These are phyloP conservation scores for Axinella damicornis DNA, from an alignment of 37 sponge, comb jelly and placozoan species.

Conservation along the genomic window DNA sequence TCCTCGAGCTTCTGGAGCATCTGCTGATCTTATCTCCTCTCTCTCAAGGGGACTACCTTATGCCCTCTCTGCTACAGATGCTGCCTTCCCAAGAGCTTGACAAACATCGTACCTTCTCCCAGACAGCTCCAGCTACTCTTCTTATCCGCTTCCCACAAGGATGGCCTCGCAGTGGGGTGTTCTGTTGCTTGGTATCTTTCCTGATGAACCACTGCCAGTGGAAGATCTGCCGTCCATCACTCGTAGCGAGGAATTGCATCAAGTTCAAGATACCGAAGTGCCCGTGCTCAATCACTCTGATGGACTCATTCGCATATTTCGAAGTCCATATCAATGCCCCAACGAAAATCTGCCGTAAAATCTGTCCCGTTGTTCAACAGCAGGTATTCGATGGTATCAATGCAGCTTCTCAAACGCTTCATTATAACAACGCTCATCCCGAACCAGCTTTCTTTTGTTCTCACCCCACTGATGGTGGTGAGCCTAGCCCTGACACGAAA, in stretches of 20 bases:
- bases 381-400: neutral
- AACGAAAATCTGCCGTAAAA: neutral
- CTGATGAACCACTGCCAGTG: neutral
- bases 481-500: neutral
- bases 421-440: neutral
- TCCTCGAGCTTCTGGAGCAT: neutral
- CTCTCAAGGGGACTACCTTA: neutral
- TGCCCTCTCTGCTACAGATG: constrained; percentile 3
- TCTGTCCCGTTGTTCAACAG: neutral
- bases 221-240: neutral
- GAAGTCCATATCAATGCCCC: neutral
- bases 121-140: neutral
- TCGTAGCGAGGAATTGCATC: neutral
- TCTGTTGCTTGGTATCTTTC: neutral
- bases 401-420: neutral
- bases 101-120: too few species aligned
- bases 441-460: neutral
- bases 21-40: neutral
- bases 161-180: neutral
- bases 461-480: neutral
- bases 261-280: neutral
- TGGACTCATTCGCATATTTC: neutral
- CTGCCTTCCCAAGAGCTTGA: too few species aligned
- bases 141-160: neutral
- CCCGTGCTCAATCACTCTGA: neutral